Conservation (phyloP, 2,888 invertebrate species). For the Oxytorus armatus region DNA sequence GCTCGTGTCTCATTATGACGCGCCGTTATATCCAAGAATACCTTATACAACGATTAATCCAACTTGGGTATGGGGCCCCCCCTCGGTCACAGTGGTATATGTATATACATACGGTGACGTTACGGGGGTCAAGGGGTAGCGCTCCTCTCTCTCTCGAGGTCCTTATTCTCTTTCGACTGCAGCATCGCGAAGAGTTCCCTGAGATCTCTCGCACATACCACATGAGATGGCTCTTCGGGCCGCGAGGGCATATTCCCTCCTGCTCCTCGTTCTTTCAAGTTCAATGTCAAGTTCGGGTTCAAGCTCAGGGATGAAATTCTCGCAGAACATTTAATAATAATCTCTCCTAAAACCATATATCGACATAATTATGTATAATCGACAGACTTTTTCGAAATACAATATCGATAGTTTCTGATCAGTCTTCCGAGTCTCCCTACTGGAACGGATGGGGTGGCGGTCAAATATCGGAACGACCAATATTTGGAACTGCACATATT, state of each 20-base stretch:
- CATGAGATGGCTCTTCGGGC: conserved; percentile 25
- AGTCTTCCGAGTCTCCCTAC: background rate
- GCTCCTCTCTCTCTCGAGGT: conserved; percentile 51
- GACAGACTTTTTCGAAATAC: conserved; percentile 12
- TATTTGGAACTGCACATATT: too few relatives aligned
- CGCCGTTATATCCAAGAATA: conserved; percentile 70
- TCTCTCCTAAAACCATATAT: conserved; percentile 25
- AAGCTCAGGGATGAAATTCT: conserved; percentile 45
- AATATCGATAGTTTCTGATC: conserved; percentile 9
- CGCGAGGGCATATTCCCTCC: conserved; percentile 24
- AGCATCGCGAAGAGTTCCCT: conserved; percentile 42
- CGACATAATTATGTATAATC: conserved; percentile 42
- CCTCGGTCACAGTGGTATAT: conserved; percentile 40
- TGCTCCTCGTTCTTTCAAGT: conserved; percentile 34
- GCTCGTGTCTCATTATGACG: conserved; percentile 71
- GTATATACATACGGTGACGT: conserved; percentile 34
- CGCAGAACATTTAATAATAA: conserved; percentile 37
- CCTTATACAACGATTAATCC: conserved; percentile 71
- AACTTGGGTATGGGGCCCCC: conserved; percentile 64
- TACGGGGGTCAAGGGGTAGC: conserved; percentile 61
- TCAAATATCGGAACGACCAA: too few relatives aligned
- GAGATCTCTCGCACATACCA: conserved; percentile 18
- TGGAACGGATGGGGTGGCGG: too few relatives aligned
- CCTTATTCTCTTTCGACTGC: conserved; percentile 64
- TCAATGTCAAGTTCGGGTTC: conserved; percentile 59